Percentiles rank a stretch among this genome's conserved stretches.
These are phyloP conservation scores for Epinephelus fuscoguttatus DNA, from an alignment of 2,113 vertebrate genomes.

Conservation along the genomic window DNA sequence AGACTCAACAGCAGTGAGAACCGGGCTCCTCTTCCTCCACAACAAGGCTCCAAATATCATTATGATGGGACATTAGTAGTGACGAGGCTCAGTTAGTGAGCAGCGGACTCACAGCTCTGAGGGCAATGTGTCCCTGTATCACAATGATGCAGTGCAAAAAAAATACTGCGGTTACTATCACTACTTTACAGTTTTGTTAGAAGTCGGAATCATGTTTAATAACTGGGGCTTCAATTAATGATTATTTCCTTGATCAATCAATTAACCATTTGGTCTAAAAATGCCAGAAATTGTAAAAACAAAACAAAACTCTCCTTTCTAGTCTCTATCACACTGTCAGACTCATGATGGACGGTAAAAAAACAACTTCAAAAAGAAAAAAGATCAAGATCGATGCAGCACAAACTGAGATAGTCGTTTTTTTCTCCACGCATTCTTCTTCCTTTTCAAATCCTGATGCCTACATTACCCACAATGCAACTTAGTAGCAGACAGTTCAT, in stretches of 20 bases:
- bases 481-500: neutral
- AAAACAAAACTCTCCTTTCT: neutral
- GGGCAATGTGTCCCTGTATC: no score
- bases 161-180: neutral
- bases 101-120: slow-evolving; percentile 11
- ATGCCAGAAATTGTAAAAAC: neutral
- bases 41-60: slow-evolving; percentile 48
- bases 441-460: no score
- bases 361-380: no score
- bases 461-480: neutral
- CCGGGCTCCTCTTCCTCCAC: slow-evolving; percentile 7
- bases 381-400: no score
- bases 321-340: neutral
- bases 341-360: no score
- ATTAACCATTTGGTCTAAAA: neutral
- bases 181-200: neutral
- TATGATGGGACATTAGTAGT: slow-evolving; percentile 33
- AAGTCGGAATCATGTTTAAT: neutral
- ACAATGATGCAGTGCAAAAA: neutral
- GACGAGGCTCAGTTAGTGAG: slow-evolving; percentile 23
- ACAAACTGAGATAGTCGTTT: no score
- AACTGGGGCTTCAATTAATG: neutral
- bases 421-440: no score
- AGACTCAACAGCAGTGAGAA: slow-evolving; percentile 28
- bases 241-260: neutral